These are phyloP conservation scores for Carcina quercana DNA, from an alignment of 2,888 invertebrate genomes.

Conservation along the genomic window DNA sequence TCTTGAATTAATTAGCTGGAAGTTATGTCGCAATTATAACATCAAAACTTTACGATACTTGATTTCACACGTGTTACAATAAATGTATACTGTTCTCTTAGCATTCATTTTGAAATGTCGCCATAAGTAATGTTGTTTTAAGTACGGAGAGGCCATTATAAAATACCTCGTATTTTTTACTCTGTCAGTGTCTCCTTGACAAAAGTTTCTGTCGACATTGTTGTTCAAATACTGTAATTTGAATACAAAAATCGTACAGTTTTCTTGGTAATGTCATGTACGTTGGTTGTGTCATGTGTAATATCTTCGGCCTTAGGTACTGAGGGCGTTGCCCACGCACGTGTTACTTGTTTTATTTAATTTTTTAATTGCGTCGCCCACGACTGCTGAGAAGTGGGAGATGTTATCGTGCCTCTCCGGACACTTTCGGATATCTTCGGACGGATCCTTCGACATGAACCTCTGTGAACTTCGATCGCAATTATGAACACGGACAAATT, in stretches of 20 bases:
- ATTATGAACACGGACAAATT: conserved; percentile 5
- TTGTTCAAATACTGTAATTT: too few relatives aligned
- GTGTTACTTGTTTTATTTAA: conserved; percentile 46
- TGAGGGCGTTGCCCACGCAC: conserved; percentile 40
- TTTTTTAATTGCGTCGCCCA: conserved; percentile 63
- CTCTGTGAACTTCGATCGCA: conserved; percentile 4
- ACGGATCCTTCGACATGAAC: conserved; percentile 14
- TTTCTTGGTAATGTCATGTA: too few relatives aligned
- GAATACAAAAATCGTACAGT: too few relatives aligned
- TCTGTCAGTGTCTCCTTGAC: too few relatives aligned
- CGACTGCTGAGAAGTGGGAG: conserved; percentile 16
- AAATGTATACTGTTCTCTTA: too few relatives aligned
- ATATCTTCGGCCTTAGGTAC: conserved; percentile 8
- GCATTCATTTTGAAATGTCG: too few relatives aligned
- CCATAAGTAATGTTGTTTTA: too few relatives aligned
- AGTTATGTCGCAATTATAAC: conserved; percentile 36
- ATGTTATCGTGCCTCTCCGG: conserved; percentile 16
- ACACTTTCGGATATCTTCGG: conserved; percentile 19
- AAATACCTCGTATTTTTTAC: too few relatives aligned
- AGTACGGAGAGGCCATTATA: too few relatives aligned
- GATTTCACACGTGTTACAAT: not conserved
- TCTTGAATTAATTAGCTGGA: conserved; percentile 46
- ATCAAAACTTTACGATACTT: conserved; percentile 9
- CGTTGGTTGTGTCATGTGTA: too few relatives aligned
- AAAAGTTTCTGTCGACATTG: too few relatives aligned